Conservation (phyloP, 2,888 invertebrate species). For the Holacanthella duospinosa region DNA sequence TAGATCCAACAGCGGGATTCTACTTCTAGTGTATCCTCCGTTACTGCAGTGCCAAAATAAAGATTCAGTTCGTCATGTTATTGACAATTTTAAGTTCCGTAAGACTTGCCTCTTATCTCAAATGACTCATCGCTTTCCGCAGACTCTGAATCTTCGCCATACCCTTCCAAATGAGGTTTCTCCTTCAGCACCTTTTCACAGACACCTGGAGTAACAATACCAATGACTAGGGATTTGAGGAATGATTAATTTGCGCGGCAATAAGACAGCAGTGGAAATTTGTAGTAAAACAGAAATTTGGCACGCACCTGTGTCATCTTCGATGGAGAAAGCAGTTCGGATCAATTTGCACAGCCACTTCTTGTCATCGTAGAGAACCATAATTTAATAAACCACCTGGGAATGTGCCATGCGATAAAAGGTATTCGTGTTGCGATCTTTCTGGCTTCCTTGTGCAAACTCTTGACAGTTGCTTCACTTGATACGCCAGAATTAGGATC, state of each 20-base stretch:
- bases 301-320: slow-evolving; percentile 68
- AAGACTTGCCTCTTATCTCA: slow-evolving; percentile 33
- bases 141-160: slow-evolving; percentile 29
- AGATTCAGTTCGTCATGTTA: background rate
- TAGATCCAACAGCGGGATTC: no score
- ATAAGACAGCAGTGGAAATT: background rate
- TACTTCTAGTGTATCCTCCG: no score
- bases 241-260: background rate
- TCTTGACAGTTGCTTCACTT: no score
- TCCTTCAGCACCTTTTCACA: slow-evolving; percentile 36
- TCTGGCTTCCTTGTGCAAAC: no score
- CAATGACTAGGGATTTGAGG: background rate
- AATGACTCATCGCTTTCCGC: slow-evolving; percentile 34
- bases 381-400: no score
- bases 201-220: slow-evolving; percentile 21
- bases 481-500: no score
- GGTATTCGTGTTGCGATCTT: no score
- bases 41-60: background rate
- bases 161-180: slow-evolving; percentile 27
- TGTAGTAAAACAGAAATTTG: background rate
- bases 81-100: no score
- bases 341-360: slow-evolving; percentile 87
- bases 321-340: slow-evolving; percentile 85
- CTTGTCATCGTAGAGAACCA: slow-evolving; percentile 91
- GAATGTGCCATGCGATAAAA: no score